Evolutionary conservation across 2,888 invertebrate genomes (phyloP).

Genomic region (Drosophila melanosoma): DNA sequence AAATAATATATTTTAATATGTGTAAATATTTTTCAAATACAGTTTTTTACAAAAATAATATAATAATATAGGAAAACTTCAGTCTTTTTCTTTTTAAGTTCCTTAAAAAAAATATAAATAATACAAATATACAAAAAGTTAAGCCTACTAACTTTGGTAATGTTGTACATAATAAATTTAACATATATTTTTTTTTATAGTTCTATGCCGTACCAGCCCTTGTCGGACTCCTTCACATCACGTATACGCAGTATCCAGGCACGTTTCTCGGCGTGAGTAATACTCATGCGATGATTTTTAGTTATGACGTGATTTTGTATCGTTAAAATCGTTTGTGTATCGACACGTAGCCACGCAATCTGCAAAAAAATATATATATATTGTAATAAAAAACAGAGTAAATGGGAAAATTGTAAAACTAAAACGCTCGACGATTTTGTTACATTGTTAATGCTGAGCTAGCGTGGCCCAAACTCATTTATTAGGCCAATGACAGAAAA

Average conservation of each 20-base stretch:
- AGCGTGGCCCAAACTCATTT: constrained; percentile 71
- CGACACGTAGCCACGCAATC: constrained; percentile 96
- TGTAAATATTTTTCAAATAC: background rate
- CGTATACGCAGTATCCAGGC: constrained; percentile 93
- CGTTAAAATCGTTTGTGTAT: constrained; percentile 95
- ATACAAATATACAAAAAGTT: background rate
- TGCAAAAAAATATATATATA: constrained; percentile 84
- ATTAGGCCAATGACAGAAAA: constrained; percentile 46
- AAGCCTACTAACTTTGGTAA: background rate
- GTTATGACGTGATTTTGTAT: constrained; percentile 96
- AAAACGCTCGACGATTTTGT: constrained; percentile 59
- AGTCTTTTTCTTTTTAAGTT: background rate
- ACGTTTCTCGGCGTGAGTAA: constrained; percentile 91
- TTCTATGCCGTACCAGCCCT: constrained; percentile 87
- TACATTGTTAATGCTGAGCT: constrained; percentile 63
- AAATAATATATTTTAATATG: background rate
- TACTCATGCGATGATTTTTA: constrained; percentile 93
- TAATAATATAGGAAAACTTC: background rate
- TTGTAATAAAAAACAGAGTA: constrained; percentile 17
- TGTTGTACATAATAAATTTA: no score
- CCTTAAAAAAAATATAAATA: background rate
- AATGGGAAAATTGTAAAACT: constrained; percentile 62
- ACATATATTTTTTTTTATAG: constrained; percentile 4
- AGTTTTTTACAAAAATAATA: background rate
- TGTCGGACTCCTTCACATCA: constrained; percentile 91